Base-by-base conservation (phyloP, 2,888 invertebrate genomes). In the Athalia rosae region DNA sequence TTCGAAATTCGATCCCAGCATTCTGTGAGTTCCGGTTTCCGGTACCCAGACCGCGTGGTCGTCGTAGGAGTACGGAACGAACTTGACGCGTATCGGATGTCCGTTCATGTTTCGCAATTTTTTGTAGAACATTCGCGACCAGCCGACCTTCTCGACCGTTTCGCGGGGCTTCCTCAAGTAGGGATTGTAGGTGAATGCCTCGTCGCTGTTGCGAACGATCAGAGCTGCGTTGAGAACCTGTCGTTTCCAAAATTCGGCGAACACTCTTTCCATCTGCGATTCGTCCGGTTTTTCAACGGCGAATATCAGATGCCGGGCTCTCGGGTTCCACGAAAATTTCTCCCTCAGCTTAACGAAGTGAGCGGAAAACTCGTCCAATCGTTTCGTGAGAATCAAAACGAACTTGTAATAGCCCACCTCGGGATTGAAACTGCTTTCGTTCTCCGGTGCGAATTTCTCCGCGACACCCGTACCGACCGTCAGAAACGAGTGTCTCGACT, bases 141-240 rank as follows among this genome's bases (percentile, higher is more conserved):
- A 71, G 58, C 71, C n/a, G 4, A 71, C 45, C 4, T 13, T 43
- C 50, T 71, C 71, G 4, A 7, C 41, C 71, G 71, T 45, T 4
- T 73, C 9, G 43, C 43, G 13, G 45, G n/a, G 43, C 15, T 73
- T 61, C 9, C 50, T 53, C 0, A 77, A 6, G 41, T 62, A 77
- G 8, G 77, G 77, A 71, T 77, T 77, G 15, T 77, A 77, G 15
- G 77, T 77, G 56, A 73, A 77, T 48, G 71, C 71, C 45, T 77
- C 15, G 9, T 13, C 13, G 4, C 13, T 9, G 45, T 62, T 62
- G 43, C 7, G 11, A 11, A 73, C 15, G 3, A 73, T 53, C 43
- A 71, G 50, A n/a, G 41, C 77, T 15, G 63, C 53, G 53, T 77
- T 73, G 9, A 73, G 61, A 6, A 62, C 61, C 53, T 5, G 48